Evolutionary conservation across 1,140 invertebrate species (phyloP).

Genomic region (Maniola jurtina): DNA sequence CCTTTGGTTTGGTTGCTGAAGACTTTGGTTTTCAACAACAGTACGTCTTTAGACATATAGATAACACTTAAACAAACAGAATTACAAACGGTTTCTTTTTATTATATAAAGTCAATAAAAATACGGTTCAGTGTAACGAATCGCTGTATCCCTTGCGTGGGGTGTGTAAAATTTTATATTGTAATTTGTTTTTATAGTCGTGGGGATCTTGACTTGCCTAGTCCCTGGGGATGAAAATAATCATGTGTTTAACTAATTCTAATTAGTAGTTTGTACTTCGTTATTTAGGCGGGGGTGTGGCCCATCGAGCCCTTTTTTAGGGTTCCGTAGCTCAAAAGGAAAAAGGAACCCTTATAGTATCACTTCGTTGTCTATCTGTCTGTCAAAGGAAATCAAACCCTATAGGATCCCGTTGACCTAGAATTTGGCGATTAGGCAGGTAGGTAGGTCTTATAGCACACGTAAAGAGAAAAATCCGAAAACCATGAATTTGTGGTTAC

Average conservation of each 20-base stretch:
- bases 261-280: not conserved
- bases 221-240: slow-evolving; percentile 55
- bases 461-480: too few relatives aligned
- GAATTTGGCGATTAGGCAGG: too few relatives aligned
- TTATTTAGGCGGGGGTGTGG: not conserved
- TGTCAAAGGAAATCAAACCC: too few relatives aligned
- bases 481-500: too few relatives aligned
- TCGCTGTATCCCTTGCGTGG: slow-evolving; percentile 53
- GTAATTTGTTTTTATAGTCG: slow-evolving; percentile 69
- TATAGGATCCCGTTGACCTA: too few relatives aligned
- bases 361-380: too few relatives aligned
- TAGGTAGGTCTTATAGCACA: too few relatives aligned
- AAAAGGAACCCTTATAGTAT: too few relatives aligned
- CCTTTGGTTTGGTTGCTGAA: too few relatives aligned
- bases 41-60: too few relatives aligned
- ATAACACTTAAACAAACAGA: slow-evolving; percentile 8
- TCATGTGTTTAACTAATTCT: slow-evolving; percentile 38
- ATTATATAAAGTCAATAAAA: slow-evolving; percentile 48
- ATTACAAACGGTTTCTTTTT: slow-evolving; percentile 31
- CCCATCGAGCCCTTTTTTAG: not conserved
- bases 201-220: slow-evolving; percentile 41
- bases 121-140: slow-evolving; percentile 58
- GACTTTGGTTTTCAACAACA: too few relatives aligned
- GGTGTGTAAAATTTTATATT: slow-evolving; percentile 70
- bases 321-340: too few relatives aligned